Evolutionary conservation across 2,888 invertebrate genomes (phyloP).

Genomic region (Pardosa pseudoannulata): DNA sequence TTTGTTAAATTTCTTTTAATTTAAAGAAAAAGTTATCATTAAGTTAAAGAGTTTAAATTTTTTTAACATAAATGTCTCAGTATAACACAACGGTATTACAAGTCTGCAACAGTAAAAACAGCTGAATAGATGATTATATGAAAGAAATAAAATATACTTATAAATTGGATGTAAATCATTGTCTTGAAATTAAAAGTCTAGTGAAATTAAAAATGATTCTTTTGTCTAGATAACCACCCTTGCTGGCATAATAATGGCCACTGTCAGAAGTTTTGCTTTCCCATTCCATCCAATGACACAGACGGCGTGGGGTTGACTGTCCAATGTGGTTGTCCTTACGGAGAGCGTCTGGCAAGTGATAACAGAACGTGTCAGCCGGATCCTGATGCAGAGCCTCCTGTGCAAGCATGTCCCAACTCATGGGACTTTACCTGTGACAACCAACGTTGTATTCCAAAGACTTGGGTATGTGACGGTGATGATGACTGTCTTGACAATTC

Average conservation of each 20-base stretch:
- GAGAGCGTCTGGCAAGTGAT: constrained; percentile 88
- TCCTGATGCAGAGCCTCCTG: constrained; percentile 90
- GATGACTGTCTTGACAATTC: constrained; percentile 97
- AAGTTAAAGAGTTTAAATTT: too few species aligned
- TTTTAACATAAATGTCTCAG: too few species aligned
- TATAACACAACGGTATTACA: too few species aligned
- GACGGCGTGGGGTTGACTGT: constrained; percentile 79
- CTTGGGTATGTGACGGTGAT: constrained; percentile 97
- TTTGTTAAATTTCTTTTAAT: too few species aligned
- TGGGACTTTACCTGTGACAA: constrained; percentile 97
- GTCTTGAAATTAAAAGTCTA: too few species aligned
- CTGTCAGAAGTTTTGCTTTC: constrained; percentile 97
- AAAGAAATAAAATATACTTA: too few species aligned
- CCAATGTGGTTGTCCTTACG: constrained; percentile 94
- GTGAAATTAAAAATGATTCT: too few species aligned
- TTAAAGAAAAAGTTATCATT: too few species aligned
- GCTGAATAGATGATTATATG: too few species aligned
- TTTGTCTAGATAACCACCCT: constrained; percentile 85
- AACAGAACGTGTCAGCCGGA: constrained; percentile 84
- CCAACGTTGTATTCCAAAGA: constrained; percentile 92
- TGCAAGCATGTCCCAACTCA: constrained; percentile 91
- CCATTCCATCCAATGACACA: constrained; percentile 83
- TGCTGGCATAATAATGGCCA: constrained; percentile 91
- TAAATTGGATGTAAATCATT: too few species aligned
- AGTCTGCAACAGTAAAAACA: too few species aligned